Evolutionary conservation across 1,140 invertebrate species (phyloP), one percentile per base, ranked within the genome.

Genomic region (Drosophila tani): DNA sequence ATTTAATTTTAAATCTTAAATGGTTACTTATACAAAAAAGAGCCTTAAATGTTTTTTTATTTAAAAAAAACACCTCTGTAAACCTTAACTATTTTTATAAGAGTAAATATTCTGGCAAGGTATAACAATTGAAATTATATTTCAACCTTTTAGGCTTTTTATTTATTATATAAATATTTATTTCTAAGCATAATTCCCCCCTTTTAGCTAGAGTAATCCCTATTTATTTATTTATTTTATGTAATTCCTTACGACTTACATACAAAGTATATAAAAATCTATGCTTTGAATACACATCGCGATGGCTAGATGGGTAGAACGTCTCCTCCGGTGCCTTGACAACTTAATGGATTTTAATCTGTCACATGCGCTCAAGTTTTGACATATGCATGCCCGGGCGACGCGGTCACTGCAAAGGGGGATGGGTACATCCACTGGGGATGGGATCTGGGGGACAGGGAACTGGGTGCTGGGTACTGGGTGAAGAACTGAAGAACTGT

Each of bases 311-410:
- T 57, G 21, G 49, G 62, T 73, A 56, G 43, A 27, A 51, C 68
- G 66, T 60, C 65, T 69, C 55, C 49, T 69, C 55, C 49, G 38
- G 35, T 55, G 58, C 55, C 70, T 74, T 90, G 85, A 90, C 85
- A 90, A 91, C 85, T 90, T 90, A 90, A 90, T 90, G 85, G 85
- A 90, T 90, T 90, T 90, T 90, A 90, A 90, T 90, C 85, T 90
- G 85, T 90, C 85, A 90, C 85, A 90, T 79, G 81, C 78, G 85
- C 74, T 88, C 85, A 90, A 88, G 55, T 84, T 84, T 78, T 88
- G 84, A 88, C 84, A 87, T 80, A 73, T 87, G 74, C 59, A 63
- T 65, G 64, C 58, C 67, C 51, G 45, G 21, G 21, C 78, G 51
- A 47, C 45, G 70, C 75, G 71, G 81, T 80, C 81, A 83, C 74